phyloP scores from a whole-genome alignment of 2,888 invertebrate species.

The Notodonta ziczac region DNA sequence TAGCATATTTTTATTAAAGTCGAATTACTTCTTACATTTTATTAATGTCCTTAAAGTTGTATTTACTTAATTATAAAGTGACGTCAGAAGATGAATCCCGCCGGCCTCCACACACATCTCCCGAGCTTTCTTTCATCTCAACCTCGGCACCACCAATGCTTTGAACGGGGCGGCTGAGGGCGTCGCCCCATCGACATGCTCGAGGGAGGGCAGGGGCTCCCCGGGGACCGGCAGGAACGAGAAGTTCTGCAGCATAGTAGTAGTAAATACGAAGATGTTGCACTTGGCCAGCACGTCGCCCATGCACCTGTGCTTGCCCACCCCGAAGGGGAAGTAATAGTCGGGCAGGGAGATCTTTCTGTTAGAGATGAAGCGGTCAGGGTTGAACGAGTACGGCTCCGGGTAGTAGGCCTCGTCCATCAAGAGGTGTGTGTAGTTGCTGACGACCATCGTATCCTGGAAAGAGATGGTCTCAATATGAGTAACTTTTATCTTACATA shows the following conservation, averaged over 20 bases:
- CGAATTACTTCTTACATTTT: too few relatives aligned
- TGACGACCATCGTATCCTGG: slow-evolving; percentile 92
- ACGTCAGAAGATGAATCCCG: too few relatives aligned
- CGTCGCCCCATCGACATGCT: slow-evolving; percentile 91
- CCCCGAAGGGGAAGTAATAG: slow-evolving; percentile 90
- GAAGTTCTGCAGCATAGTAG: slow-evolving; percentile 90
- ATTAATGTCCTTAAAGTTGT: too few relatives aligned
- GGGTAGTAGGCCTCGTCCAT: slow-evolving; percentile 88
- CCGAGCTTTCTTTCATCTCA: not conserved
- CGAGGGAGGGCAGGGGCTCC: slow-evolving; percentile 85
- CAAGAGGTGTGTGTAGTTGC: slow-evolving; percentile 89
- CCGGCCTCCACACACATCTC: too few relatives aligned
- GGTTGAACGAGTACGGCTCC: slow-evolving; percentile 89
- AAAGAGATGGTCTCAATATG: slow-evolving; percentile 16
- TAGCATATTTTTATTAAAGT: too few relatives aligned
- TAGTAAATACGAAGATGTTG: slow-evolving; percentile 91
- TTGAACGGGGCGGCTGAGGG: slow-evolving; percentile 90
- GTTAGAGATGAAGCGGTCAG: slow-evolving; percentile 89
- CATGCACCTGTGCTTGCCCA: slow-evolving; percentile 92
- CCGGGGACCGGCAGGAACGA: slow-evolving; percentile 87
- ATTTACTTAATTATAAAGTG: too few relatives aligned
- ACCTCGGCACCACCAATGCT: slow-evolving; percentile 83
- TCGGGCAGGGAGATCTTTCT: slow-evolving; percentile 87
- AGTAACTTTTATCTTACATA: not conserved
- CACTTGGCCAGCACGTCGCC: slow-evolving; percentile 90